A percentile compares a stretch with the other conserved stretches of the same genome.
Conservation (phyloP, 1,140 invertebrate species). For the Eueides isabella region DNA sequence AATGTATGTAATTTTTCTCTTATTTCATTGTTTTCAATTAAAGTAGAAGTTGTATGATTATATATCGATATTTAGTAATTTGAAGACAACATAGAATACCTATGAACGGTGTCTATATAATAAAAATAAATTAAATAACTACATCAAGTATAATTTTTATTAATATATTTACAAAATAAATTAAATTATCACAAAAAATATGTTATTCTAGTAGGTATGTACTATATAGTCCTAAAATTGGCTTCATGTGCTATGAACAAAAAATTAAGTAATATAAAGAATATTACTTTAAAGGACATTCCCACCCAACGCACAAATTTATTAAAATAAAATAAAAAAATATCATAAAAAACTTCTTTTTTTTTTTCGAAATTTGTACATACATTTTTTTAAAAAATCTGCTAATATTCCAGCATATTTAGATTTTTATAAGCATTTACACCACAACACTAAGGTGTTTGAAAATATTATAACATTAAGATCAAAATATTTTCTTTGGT, state of each 20-base stretch:
- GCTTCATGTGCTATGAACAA: neutral
- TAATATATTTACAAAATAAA: constrained; percentile 14
- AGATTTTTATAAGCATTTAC: neutral
- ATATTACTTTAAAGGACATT: neutral
- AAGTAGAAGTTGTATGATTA: neutral
- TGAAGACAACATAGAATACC: neutral
- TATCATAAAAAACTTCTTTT: neutral
- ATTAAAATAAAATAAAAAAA: constrained; percentile 4
- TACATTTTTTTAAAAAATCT: neutral
- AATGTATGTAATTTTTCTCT: neutral
- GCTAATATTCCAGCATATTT: neutral
- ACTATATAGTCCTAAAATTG: constrained; percentile 2
- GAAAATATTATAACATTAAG: neutral
- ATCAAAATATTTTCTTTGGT: constrained; percentile 10
- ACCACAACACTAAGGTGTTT: neutral
- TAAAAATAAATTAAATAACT: neutral
- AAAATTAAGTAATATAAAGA: neutral
- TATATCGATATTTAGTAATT: neutral
- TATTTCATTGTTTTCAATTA: neutral
- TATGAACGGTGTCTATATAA: neutral
- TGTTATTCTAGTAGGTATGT: constrained; percentile 8
- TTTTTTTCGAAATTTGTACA: neutral
- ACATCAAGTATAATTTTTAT: neutral
- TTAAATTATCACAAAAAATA: constrained; percentile 12
- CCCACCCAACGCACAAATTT: neutral